phyloP scores from a whole-genome alignment of 1,140 invertebrate species.

The Conus ventricosus region DNA sequence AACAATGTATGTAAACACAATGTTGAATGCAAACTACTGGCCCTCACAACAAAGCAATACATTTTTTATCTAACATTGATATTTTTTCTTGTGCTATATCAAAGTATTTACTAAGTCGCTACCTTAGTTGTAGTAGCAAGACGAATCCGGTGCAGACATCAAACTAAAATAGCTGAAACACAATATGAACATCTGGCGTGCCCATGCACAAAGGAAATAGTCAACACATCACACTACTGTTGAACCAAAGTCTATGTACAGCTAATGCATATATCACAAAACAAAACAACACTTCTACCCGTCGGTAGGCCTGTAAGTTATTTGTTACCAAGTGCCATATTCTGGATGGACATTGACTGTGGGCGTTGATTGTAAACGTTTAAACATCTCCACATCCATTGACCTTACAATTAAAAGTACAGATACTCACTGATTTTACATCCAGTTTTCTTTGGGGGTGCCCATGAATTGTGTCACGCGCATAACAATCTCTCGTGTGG shows the following conservation, averaged over 20 bases:
- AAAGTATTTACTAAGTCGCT: not conserved
- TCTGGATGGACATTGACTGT: too few species aligned
- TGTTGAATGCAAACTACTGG: not conserved
- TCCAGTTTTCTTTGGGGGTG: too few species aligned
- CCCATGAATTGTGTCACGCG: too few species aligned
- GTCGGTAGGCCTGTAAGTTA: too few species aligned
- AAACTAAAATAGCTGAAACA: not conserved
- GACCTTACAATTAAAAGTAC: too few species aligned
- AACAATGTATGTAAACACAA: not conserved
- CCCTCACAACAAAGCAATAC: constrained; percentile 2
- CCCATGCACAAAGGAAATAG: not conserved
- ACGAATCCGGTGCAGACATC: not conserved
- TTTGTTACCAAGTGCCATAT: too few species aligned
- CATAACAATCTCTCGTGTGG: too few species aligned
- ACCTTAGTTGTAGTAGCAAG: not conserved
- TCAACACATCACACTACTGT: constrained; percentile 1
- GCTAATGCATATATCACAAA: not conserved
- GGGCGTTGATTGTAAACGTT: too few species aligned
- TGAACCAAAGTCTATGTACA: not conserved
- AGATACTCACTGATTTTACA: too few species aligned
- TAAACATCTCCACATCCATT: too few species aligned
- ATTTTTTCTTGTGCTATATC: not conserved
- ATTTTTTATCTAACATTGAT: not conserved
- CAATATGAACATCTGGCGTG: not conserved
- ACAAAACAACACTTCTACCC: not conserved